Base-by-base conservation (phyloP, 2,113 vertebrate species). In the Thamnophis sirtalis region DNA sequence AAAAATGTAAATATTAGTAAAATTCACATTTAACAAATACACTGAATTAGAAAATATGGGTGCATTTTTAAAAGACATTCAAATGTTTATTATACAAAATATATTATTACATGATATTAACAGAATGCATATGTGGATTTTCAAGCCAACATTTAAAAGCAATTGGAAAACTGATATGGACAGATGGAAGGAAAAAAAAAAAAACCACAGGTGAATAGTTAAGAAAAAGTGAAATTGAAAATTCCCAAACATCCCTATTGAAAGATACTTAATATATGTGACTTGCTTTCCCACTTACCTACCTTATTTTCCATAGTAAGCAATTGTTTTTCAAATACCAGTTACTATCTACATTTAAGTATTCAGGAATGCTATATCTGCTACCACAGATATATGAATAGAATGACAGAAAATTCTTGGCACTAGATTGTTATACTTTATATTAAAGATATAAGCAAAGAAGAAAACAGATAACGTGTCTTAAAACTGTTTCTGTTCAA, bases 331-430 rank as follows among this genome's bases (percentile, higher is more conserved):
- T 97, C 97, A 98, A 97, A 97, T 97, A 97, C 95, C 96, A 96
- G 50, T 48, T 93, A 90, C 90, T 95, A 97, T 48, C 90, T 90
- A 95, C 26, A 94, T 96, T 95, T 92, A 96, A 96, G 97, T 96
- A 97, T 97, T 97, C 95, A 96, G 95, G 95, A 97, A 96, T 97
- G 95, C 97, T 96, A 95, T n/a, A n/a, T n/a, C n/a, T n/a, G n/a
- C n/a, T 96, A 97, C 97, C 97, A 98, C 98, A 97, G 97, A 96
- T 97, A 97, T 98, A 96, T 96, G 96, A 97, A 97, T 96, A 96
- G 94, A 92, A 96, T 97, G 97, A 97, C 97, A 98, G 87, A 94
- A 94, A 95, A 96, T 92, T 96, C 94, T 94, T 98, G 97, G 97
- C 97, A 97, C 94, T 38, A 63, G 92, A 87, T 94, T 60, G 68